Evolutionary conservation across 2,113 vertebrate genomes (phyloP), one percentile per base, ranked within the genome.

Genomic region (Onychostoma macrolepis): DNA sequence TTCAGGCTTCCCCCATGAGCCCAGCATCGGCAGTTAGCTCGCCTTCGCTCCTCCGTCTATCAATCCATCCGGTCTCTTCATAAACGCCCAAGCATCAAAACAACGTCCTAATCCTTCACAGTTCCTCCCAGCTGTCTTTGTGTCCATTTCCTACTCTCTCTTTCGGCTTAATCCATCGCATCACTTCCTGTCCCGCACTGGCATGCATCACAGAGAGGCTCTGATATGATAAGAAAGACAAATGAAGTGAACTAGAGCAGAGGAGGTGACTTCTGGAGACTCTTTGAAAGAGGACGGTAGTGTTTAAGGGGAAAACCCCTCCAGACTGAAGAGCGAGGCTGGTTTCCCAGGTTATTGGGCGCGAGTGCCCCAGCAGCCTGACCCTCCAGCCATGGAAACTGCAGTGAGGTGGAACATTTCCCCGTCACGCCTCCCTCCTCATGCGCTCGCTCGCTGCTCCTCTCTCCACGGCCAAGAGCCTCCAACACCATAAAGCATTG

Each of bases 51-150:
- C 26, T 85, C 83, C 33, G 15, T 84, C 17, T 6, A 76, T 89
- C 87, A 58, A 33, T 80, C 15, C 17, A 71, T 89, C 87, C 69
- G 58, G 15, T 79, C 89, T 86, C 85, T 87, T 86, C 85, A 67
- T 85, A 83, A 85, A 89, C 85, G 75, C 24, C 48, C 65, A 41
- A 81, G 85, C 83, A 90, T 86, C 89, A 87, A 90, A 88, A 88
- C 86, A 90, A 85, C 84, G 79, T 83, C 13, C 88, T 90, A 90
- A 90, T 89, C 89, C 89, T 89, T 86, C 88, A 80, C 79, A 72
- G 88, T 76, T 56, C 88, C 89, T 87, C 82, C 87, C 87, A 45
- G 72, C 24, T 30, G 30, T 80, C 71, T 87, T 90, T 90, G 87
- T 88, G 85, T 15, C 58, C 76, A 28, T 80, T 58, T 87, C 71